Evolutionary conservation across 2,888 invertebrate genomes (phyloP).

Genomic region (Rambutsinella grinnellia): DNA sequence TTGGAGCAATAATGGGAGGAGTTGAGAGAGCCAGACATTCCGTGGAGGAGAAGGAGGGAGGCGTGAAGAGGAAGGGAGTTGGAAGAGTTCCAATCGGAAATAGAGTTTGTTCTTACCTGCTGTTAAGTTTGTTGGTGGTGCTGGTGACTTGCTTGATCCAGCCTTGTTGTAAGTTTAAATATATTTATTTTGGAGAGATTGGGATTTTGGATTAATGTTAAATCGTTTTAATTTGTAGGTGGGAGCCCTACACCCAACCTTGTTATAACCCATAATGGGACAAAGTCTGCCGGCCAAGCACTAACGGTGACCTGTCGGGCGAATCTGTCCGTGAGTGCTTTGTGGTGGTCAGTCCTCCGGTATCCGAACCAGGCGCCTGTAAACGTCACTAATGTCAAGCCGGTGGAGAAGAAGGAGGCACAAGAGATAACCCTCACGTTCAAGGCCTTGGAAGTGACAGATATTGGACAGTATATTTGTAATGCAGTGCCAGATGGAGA

Average conservation of each 20-base stretch:
- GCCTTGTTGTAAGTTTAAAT: not conserved
- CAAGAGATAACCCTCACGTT: conserved; percentile 75
- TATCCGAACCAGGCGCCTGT: conserved; percentile 17
- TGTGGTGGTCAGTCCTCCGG: conserved; percentile 45
- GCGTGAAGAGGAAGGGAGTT: no score
- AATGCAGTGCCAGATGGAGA: conserved; percentile 66
- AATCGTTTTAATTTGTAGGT: conserved; percentile 12
- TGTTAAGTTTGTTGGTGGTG: not conserved
- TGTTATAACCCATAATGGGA: conserved; percentile 38
- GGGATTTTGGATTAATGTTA: not conserved
- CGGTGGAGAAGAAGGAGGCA: not conserved
- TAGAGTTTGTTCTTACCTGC: no score
- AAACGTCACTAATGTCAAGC: conserved; percentile 12
- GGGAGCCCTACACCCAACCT: conserved; percentile 20
- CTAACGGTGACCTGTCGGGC: conserved; percentile 32
- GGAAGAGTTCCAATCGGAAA: no score
- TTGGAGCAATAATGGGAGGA: no score
- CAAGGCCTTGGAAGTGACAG: conserved; percentile 75
- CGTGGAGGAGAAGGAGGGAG: no score
- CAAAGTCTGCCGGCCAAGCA: conserved; percentile 14
- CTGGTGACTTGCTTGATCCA: not conserved
- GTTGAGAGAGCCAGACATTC: no score
- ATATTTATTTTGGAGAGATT: not conserved
- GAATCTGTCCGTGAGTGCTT: conserved; percentile 23
- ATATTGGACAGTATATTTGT: conserved; percentile 81